Evolutionary conservation across 1,140 invertebrate species (phyloP).

Genomic region (Mamestra configurata): DNA sequence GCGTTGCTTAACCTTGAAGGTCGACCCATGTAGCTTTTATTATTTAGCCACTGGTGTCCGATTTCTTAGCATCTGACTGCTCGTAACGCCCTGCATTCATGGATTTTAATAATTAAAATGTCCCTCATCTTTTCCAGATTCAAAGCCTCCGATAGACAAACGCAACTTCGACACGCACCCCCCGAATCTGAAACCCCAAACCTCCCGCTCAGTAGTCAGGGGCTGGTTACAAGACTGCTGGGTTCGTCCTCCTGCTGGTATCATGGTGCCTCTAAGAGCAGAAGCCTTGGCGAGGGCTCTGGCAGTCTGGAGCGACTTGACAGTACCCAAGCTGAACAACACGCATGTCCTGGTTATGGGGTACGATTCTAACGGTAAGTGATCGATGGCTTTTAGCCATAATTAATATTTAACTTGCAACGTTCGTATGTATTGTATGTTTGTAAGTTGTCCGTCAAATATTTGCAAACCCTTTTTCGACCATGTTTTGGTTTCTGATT

Average conservation of each 20-base stretch:
- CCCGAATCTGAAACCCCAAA: conserved; percentile 49
- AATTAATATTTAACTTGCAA: too few relatives aligned
- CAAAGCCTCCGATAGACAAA: conserved; percentile 56
- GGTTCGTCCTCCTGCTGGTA: conserved; percentile 87
- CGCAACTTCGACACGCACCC: conserved; percentile 62
- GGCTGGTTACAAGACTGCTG: conserved; percentile 89
- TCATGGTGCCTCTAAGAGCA: conserved; percentile 85
- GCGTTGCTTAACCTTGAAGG: too few relatives aligned
- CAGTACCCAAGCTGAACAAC: conserved; percentile 79
- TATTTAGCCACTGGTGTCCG: too few relatives aligned
- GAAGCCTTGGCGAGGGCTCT: conserved; percentile 85
- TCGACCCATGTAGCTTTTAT: too few relatives aligned
- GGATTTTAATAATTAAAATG: too few relatives aligned
- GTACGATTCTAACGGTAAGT: conserved; percentile 83
- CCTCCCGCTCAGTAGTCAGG: conserved; percentile 77
- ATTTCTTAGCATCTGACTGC: too few relatives aligned
- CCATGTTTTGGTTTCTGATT: too few relatives aligned
- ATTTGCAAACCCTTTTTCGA: too few relatives aligned
- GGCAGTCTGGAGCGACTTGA: conserved; percentile 84
- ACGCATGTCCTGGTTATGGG: conserved; percentile 76
- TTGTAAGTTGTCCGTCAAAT: too few relatives aligned
- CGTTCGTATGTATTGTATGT: too few relatives aligned
- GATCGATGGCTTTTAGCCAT: neutral
- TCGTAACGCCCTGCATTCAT: too few relatives aligned
- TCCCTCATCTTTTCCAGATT: conserved; percentile 41